phyloP scores from a whole-genome alignment of 2,113 vertebrate genomes.

The Vireo altiloquus region DNA sequence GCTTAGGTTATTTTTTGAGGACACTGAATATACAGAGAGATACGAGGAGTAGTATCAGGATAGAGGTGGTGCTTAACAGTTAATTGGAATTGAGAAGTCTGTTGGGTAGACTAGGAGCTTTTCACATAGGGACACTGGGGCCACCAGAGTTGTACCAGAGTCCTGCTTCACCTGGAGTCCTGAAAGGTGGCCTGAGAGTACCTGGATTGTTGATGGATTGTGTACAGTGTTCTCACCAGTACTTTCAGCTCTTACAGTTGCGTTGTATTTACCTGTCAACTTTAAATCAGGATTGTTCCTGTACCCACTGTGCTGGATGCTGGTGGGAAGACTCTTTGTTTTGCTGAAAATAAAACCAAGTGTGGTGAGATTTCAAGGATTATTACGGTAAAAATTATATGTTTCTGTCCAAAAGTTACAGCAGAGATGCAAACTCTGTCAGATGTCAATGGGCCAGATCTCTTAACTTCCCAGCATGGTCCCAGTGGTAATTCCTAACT shows the following conservation, averaged over 20 bases:
- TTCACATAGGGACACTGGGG: background rate
- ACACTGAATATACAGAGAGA: background rate
- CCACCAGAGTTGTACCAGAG: background rate
- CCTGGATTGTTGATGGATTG: background rate
- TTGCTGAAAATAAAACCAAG: background rate
- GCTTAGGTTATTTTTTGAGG: background rate
- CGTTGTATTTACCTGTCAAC: background rate
- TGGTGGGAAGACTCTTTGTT: background rate
- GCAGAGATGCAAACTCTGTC: background rate
- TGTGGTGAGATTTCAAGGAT: background rate
- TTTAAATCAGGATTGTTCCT: background rate
- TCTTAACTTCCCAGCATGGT: background rate
- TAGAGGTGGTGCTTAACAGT: background rate
- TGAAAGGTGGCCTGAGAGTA: background rate
- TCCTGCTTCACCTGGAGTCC: background rate
- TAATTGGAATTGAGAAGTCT: background rate
- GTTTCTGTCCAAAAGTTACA: background rate
- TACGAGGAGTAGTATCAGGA: background rate
- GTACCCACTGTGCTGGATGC: background rate
- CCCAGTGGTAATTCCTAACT: background rate
- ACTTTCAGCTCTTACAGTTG: background rate
- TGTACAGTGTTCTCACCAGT: background rate
- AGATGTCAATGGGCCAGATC: background rate
- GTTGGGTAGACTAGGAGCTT: background rate
- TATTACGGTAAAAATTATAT: background rate